Percentiles rank a stretch among this genome's conserved stretches.
Conservation (phyloP, 2,888 invertebrate genomes). For the Eumacrocentrus americanus region DNA sequence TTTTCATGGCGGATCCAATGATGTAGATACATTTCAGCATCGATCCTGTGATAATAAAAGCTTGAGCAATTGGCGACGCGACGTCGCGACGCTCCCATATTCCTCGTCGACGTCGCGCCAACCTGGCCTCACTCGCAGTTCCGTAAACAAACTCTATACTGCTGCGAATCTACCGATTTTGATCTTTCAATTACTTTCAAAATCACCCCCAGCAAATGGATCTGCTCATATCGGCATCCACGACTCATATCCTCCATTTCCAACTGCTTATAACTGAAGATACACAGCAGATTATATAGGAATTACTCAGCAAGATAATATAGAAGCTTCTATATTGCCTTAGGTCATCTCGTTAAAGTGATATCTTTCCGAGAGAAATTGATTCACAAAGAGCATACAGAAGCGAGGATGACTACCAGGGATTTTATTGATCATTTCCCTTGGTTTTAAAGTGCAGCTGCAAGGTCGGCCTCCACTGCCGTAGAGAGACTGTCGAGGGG, state of each 20-base stretch:
- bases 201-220: too few relatives aligned
- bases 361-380: conserved; percentile 26
- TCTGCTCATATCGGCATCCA: too few relatives aligned
- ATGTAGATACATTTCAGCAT: conserved; percentile 8
- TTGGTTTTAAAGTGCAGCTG: conserved; percentile 23
- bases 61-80: conserved; percentile 36
- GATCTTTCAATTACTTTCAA: neutral
- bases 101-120: conserved; percentile 34
- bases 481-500: neutral
- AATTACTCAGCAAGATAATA: neutral
- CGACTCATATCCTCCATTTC: too few relatives aligned
- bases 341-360: conserved; percentile 25
- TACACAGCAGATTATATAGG: neutral
- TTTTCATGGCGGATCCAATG: neutral
- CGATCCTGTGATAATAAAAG: conserved; percentile 34
- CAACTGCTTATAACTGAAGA: neutral
- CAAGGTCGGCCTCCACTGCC: conserved; percentile 10
- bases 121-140: conserved; percentile 12
- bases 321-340: neutral
- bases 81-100: conserved; percentile 42
- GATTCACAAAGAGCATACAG: conserved; percentile 28
- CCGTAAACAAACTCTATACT: conserved; percentile 33
- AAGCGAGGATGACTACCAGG: neutral
- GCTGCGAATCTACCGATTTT: too few relatives aligned
- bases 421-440: conserved; percentile 37